Evolutionary conservation across 2,888 invertebrate genomes (phyloP), one percentile per base, ranked within the genome.

Genomic region (Calliphora vomitoria): DNA sequence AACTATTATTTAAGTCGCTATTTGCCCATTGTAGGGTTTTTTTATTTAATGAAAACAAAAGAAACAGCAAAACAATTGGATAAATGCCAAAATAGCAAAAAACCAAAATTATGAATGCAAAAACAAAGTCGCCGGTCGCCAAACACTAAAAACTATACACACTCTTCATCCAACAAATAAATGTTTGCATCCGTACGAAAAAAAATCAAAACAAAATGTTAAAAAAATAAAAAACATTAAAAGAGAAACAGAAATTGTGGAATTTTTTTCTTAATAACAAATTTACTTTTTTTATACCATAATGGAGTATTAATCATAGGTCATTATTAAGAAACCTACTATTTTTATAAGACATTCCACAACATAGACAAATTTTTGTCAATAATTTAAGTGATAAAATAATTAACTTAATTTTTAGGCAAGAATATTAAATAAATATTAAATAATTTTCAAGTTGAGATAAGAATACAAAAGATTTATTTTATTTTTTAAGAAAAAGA

Each of bases 31-130:
- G 31, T 72, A 81, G 81, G 41, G 50, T 1, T 13, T 41, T n/a
- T 35, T 41, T 53, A n/a, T 64, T 38, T 10, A 71, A 53, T 47
- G 8, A 20, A 69, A 81, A 41, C 25, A 31, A 35, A 62, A 62
- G 15, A 53, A 4, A 31, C 38, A 41, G 18, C 31, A 74, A 69
- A 69, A 50, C 44, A 55, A 53, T 72, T 83, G 83, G 83, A 71
- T 35, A 55, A 83, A 44, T 71, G 78, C 78, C 83, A 83, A 83
- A 60, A 58, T 10, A 62, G 8, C 31, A n/a, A 44, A 41, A 80
- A 10, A 47, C 15, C 2, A 38, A 8, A 64, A 83, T 55, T 71
- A 64, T 71, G 53, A 64, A 78, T 55, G 8, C 60, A 71, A 83
- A 58, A 41, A 72, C 18, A 72, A 78, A 55, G 5, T 50, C 20